Evolutionary conservation across 2,113 vertebrate genomes (phyloP), one percentile per base, ranked within the genome.

Genomic region (Microcebus murinus): DNA sequence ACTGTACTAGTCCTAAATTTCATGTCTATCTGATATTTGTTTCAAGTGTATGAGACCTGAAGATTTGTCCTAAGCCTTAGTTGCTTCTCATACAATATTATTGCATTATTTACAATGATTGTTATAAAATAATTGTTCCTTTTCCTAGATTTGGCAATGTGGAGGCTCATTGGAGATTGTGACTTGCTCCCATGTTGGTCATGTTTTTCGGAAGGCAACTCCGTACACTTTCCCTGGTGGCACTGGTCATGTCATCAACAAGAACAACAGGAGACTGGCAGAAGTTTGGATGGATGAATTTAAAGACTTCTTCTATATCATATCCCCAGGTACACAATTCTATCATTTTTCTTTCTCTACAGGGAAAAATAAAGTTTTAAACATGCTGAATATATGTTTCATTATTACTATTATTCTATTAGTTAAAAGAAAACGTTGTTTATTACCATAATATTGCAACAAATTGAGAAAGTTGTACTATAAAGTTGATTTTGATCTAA

Each of bases 271-370:
- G 81, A 98, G 99, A 3, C 98, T 99, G 96, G 99, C 99, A 1
- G 99, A 99, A 98, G 99, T 99, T 34, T 99, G 99, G 99, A 99
- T 99, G 99, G 99, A 99, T 71, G 99, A 99, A 90, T 99, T 99
- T 97, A 99, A 99, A 98, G 99, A 99, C 87, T 99, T 99, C 98
- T 99, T 99, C 98, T 99, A 99, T 34, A 99, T 99, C 97, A 99
- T 99, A 97, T 99, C 99, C 29, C 99, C 99, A 98, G 99, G 99
- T 99, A 98, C 63, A 93, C 10, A 87, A 18, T 68, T 29, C 23
- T 73, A 21, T 77, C 6, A 34, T 42, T 83, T 94, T 85, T 87
- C 15, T 50, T 85, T 14, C 13, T 92, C 10, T 81, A 39, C 4
- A 76, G 29, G 34, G 12, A 8, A 76, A 93, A 55, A 45, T 17